These are phyloP conservation scores for Sialis lutaria DNA, from an alignment of 2,888 invertebrate species.

Conservation along the genomic window DNA sequence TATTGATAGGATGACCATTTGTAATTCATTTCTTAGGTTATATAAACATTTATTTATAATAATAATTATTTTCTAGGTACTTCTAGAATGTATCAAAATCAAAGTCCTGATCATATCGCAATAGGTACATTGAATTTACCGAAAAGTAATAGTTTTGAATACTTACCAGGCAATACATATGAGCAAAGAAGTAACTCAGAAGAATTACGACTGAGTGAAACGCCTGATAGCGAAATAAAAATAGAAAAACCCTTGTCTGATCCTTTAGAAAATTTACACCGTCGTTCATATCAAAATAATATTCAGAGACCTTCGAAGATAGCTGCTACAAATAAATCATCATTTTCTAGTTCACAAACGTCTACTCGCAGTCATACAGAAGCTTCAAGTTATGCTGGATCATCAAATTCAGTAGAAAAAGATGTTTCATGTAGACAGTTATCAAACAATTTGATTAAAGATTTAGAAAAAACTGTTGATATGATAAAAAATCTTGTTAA, in stretches of 20 bases:
- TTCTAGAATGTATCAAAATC: neutral
- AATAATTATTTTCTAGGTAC: too few relatives aligned
- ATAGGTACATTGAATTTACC: conserved; percentile 1
- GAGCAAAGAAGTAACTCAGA: conserved; percentile 25
- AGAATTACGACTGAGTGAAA: neutral
- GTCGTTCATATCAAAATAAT: too few relatives aligned
- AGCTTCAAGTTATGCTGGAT: conserved; percentile 4
- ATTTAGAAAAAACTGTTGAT: conserved; percentile 42
- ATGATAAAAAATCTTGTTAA: conserved; percentile 39
- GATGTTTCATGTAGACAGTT: conserved; percentile 9
- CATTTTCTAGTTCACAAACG: conserved; percentile 2
- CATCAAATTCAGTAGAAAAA: neutral
- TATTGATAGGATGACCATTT: too few relatives aligned
- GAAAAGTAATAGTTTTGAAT: conserved; percentile 51
- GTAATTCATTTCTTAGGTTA: too few relatives aligned
- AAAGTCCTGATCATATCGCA: neutral
- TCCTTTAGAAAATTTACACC: too few relatives aligned
- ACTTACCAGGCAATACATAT: conserved; percentile 38
- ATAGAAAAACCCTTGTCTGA: too few relatives aligned
- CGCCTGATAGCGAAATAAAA: neutral
- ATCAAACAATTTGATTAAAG: conserved; percentile 27
- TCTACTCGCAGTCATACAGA: neutral
- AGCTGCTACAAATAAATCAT: too few relatives aligned
- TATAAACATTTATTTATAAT: too few relatives aligned
- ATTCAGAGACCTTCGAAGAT: too few relatives aligned